Base-by-base conservation (phyloP, 2,113 vertebrate genomes). In the Synodontis membranacea region DNA sequence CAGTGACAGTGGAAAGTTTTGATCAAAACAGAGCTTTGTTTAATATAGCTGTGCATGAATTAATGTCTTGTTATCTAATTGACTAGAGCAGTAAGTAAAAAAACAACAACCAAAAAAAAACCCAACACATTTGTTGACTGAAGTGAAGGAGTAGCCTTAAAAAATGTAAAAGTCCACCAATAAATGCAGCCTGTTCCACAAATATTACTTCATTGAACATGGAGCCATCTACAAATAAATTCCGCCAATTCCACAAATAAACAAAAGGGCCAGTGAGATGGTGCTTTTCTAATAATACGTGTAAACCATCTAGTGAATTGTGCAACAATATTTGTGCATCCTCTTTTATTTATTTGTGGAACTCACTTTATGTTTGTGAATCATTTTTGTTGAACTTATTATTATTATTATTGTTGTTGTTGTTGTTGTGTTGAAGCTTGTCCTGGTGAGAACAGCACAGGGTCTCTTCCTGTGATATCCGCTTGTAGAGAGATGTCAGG, bases 231-330 rank as follows among this genome's bases (percentile, higher is more conserved):
- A 62, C 72, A 75, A 75, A 75, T 74, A 44, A 46, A 75, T 44
- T 21, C 68, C 44, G 39, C 3, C 70, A 44, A n/a, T 75, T 75
- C 25, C 72, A 75, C 72, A 48, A 74, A 48, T 75, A 75, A 75
- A 75, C 15, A 2, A 75, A 4, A n/a, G 4, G 0, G 25, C 2
- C 15, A 11, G 28, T 31, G 44, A 48, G 14, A 17, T 31, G 31
- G 28, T 50, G 46, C 46, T 50, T 50, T 34, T 46, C 21, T 31
- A 50, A 50, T 76, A n/a, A 76, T 76, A 31, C 10, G 50, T 50
- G 12, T 12, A 7, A 31, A 9, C 3, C 74, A 78, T 19, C 31
- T 31, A 48, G n/a, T 48, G n/a, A 17, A 48, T 76, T 76, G 5
- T 48, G 28, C 23, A 74, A 14, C 11, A 44, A 74, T 42, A 42